Percentiles rank a stretch among this genome's conserved stretches.
phyloP scores from a whole-genome alignment of 2,113 vertebrate genomes.

The Parus major region DNA sequence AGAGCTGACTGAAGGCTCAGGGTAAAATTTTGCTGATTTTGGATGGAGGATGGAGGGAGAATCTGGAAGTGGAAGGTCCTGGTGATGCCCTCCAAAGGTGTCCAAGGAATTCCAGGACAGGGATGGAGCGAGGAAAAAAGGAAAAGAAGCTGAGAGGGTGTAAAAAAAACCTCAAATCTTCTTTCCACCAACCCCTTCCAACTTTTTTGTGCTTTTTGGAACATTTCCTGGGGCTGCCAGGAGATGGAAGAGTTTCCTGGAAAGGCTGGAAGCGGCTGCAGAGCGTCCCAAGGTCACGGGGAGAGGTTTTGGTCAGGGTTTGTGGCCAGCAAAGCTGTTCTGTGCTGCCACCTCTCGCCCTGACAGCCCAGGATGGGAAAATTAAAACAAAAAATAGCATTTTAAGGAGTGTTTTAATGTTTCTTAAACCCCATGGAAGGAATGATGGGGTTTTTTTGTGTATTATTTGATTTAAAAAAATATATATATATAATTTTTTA shows the following conservation, averaged over 20 bases:
- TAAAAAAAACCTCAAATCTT: no score
- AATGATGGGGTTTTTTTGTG: no score
- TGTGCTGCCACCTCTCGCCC: conserved; percentile 40
- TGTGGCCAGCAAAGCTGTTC: background rate
- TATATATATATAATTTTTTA: no score
- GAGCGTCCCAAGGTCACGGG: background rate
- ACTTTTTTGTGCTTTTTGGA: background rate
- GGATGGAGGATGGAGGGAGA: background rate
- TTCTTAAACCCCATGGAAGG: no score
- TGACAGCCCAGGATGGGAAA: background rate
- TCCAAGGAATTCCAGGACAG: background rate
- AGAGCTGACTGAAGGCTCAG: background rate
- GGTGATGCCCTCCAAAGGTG: background rate
- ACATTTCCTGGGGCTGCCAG: background rate
- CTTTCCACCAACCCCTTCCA: background rate
- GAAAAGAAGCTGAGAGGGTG: background rate
- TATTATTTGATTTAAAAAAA: no score
- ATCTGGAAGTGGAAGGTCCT: background rate
- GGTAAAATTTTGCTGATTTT: background rate
- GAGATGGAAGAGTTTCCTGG: background rate
- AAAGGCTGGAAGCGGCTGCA: background rate
- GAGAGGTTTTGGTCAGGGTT: background rate
- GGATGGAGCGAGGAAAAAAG: background rate
- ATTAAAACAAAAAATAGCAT: no score
- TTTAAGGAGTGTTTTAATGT: no score